These are phyloP conservation scores for Mormyrus lacerda DNA, from an alignment of 2,113 vertebrate genomes.

Conservation along the genomic window DNA sequence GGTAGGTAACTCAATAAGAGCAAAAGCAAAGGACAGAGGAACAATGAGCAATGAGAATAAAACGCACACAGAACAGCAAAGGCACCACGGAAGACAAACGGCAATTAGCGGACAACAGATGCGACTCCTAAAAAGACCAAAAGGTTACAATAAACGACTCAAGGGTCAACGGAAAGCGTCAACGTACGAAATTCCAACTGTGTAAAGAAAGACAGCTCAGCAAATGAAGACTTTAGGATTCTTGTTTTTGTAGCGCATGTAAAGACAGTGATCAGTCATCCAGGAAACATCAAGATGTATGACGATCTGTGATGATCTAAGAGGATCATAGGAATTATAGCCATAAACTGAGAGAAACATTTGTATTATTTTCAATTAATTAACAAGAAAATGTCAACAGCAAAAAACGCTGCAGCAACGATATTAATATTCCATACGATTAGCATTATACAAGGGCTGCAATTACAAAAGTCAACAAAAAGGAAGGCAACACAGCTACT, in stretches of 20 bases:
- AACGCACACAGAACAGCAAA: background rate
- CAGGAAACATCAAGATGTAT: background rate
- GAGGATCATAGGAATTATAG: background rate
- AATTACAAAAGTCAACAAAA: background rate
- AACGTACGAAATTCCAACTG: background rate
- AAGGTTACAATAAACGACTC: background rate
- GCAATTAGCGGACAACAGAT: constrained; percentile 27
- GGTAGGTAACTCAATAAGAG: background rate
- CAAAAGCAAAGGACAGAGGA: background rate
- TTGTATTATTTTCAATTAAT: background rate
- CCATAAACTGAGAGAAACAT: background rate
- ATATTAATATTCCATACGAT: background rate
- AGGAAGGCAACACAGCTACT: background rate
- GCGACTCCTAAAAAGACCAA: background rate
- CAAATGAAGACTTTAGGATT: background rate
- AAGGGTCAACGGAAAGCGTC: background rate
- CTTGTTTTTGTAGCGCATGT: background rate
- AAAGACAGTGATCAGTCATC: background rate
- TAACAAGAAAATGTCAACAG: background rate
- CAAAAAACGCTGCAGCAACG: background rate
- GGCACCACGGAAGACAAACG: background rate
- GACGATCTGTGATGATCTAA: background rate
- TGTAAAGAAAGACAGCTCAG: background rate
- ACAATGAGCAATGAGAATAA: background rate
- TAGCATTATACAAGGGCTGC: background rate